phyloP scores from a whole-genome alignment of 2,888 invertebrate species.

The Geotrupes spiniger region DNA sequence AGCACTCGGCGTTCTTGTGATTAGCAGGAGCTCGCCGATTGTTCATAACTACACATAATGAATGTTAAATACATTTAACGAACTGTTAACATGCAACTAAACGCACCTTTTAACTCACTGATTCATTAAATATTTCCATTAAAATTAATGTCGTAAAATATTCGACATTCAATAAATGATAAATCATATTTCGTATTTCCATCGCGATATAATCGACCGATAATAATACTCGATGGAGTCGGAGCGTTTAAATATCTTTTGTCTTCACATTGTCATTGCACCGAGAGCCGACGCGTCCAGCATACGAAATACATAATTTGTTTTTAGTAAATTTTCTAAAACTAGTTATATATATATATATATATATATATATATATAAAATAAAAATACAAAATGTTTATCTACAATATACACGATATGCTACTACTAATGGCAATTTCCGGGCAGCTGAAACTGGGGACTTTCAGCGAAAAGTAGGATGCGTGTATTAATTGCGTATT shows the following conservation, averaged over 20 bases:
- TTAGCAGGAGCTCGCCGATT: conserved; percentile 26
- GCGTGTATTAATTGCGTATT: no score
- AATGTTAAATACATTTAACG: conserved; percentile 24
- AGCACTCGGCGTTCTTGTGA: conserved; percentile 23
- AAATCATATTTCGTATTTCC: conserved; percentile 1
- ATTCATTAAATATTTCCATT: conserved; percentile 32
- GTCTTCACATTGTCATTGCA: no score
- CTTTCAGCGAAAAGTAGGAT: no score
- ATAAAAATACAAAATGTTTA: no score
- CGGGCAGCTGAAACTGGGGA: no score
- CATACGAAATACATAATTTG: no score
- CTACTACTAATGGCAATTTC: no score
- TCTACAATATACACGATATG: no score
- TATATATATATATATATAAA: no score
- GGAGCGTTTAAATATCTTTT: neutral
- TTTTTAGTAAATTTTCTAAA: no score
- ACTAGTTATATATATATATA: no score
- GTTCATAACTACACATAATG: conserved; percentile 22
- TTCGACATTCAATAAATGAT: conserved; percentile 10
- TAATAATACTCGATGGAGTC: neutral
- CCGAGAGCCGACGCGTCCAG: no score
- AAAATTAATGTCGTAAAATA: conserved; percentile 28
- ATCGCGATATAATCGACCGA: neutral
- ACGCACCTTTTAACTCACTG: conserved; percentile 26
- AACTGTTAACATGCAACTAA: conserved; percentile 26